A percentile compares a stretch with the other conserved stretches of the same genome.
Conservation (phyloP, 1,140 invertebrate genomes). For the Eulimnadia texana region DNA sequence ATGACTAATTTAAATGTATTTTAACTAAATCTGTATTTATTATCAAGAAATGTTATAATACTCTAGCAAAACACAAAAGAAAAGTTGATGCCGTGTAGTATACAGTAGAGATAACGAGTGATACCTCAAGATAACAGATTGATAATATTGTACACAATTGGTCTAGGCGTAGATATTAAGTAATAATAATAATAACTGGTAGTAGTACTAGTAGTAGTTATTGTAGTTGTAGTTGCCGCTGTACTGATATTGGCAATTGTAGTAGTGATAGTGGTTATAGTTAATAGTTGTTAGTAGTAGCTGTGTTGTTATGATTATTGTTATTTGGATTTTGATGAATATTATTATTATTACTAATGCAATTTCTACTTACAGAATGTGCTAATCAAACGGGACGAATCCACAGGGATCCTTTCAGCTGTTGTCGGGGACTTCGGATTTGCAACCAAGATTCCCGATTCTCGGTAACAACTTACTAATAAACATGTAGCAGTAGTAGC, state of each 20-base stretch:
- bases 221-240: too few species aligned
- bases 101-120: too few species aligned
- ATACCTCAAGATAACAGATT: background rate
- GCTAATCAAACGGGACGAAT: conserved; percentile 55
- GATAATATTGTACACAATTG: background rate
- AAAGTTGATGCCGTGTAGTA: too few species aligned
- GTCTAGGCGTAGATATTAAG: background rate
- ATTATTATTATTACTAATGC: background rate
- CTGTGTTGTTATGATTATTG: background rate
- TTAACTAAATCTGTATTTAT: too few species aligned
- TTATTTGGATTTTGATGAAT: background rate
- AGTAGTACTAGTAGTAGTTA: background rate
- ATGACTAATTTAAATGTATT: too few species aligned
- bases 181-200: background rate
- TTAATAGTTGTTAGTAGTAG: background rate
- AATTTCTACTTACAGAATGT: conserved; percentile 52
- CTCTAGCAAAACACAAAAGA: too few species aligned
- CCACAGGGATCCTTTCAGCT: conserved; percentile 51
- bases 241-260: background rate
- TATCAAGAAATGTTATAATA: too few species aligned
- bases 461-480: conserved; percentile 39
- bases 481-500: background rate
- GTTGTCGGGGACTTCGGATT: conserved; percentile 89
- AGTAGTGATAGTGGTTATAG: background rate
- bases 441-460: conserved; percentile 77